Percentiles rank a stretch among this genome's conserved stretches.
Conservation (phyloP, 2,797 vertebrate genomes). For the Ptychobarbus kaznakovi region DNA sequence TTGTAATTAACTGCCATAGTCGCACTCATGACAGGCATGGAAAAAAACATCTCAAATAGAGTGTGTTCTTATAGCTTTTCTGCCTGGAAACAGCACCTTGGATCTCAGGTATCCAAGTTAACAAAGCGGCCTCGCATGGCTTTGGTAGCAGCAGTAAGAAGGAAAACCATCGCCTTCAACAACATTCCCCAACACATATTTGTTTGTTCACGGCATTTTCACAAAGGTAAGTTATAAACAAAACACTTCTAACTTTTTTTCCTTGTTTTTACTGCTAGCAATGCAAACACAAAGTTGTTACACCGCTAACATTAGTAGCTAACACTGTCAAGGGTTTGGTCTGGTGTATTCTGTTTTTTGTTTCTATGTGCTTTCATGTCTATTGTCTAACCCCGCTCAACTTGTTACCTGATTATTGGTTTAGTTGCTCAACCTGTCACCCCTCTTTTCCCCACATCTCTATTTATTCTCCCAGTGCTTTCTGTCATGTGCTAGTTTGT, state of each 20-base stretch:
- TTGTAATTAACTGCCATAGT: not conserved
- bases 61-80: not conserved
- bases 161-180: not conserved
- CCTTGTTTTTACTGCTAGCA: not conserved
- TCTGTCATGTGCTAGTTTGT: too few species aligned
- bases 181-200: not conserved
- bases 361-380: too few species aligned
- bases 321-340: too few species aligned
- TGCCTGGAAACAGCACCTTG: not conserved
- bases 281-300: not conserved
- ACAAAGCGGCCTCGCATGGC: constrained; percentile 3
- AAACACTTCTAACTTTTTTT: too few species aligned
- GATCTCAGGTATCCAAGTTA: not conserved
- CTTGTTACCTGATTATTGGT: too few species aligned
- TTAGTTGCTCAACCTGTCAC: too few species aligned
- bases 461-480: too few species aligned
- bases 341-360: too few species aligned
- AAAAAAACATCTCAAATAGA: too few species aligned
- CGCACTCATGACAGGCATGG: not conserved
- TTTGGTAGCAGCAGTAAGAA: constrained; percentile 17
- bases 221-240: constrained; percentile 1
- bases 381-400: too few species aligned
- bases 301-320: too few species aligned
- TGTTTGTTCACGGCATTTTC: constrained; percentile 12
- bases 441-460: too few species aligned